Conservation (phyloP, 1,140 invertebrate genomes). For the Bathynomus jamesi region DNA sequence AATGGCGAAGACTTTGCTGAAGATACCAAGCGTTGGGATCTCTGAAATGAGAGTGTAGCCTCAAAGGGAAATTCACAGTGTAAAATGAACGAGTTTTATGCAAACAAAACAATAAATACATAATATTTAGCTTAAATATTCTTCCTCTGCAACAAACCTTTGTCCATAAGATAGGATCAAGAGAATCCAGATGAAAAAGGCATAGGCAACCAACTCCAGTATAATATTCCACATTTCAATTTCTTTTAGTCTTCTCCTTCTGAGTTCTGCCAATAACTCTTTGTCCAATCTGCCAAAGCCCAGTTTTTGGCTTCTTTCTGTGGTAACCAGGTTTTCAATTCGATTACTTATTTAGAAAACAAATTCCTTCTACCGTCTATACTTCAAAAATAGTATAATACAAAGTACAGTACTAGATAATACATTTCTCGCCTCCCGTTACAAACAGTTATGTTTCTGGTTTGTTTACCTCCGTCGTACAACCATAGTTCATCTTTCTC, state of each 20-base stretch:
- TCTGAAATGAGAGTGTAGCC: conserved; percentile 6
- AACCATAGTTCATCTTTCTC: conserved; percentile 39
- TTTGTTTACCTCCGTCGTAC: neutral
- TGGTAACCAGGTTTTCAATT: neutral
- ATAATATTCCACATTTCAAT: conserved; percentile 10
- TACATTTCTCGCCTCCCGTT: neutral
- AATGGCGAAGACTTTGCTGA: conserved; percentile 9
- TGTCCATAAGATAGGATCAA: conserved; percentile 7
- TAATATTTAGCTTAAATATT: too few species aligned
- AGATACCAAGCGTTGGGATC: conserved; percentile 26
- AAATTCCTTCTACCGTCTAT: too few species aligned
- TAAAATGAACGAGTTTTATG: too few species aligned
- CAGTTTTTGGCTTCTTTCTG: conserved; percentile 9
- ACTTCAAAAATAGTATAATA: too few species aligned
- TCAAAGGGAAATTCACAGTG: neutral
- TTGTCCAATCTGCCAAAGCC: neutral
- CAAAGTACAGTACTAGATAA: neutral
- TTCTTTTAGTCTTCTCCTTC: neutral
- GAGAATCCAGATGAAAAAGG: conserved; percentile 2
- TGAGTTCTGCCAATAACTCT: neutral
- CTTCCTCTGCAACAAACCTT: conserved; percentile 5
- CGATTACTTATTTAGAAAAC: neutral
- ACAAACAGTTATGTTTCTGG: neutral
- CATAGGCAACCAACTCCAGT: conserved; percentile 6
- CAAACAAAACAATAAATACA: too few species aligned